Conservation (phyloP, 2,888 invertebrate genomes). For the Cryptus armator region DNA sequence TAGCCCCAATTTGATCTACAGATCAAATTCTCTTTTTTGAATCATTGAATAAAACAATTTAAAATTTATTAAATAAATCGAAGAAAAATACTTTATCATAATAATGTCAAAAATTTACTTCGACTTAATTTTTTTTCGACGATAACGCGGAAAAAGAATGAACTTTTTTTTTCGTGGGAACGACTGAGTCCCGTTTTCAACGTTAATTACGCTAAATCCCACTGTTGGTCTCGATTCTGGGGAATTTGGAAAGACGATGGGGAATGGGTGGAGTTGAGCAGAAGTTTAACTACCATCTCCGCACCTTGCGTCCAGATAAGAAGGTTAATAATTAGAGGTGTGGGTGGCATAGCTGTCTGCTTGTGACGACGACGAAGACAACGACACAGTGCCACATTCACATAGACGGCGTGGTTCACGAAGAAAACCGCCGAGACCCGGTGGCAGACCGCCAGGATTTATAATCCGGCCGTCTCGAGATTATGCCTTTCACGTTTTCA, state of each 20-base stretch:
- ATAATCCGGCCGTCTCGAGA: conserved; percentile 74
- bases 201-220: conserved; percentile 63
- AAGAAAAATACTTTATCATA: conserved; percentile 37
- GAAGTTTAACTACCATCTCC: conserved; percentile 39
- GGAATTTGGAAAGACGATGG: conserved; percentile 43
- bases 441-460: conserved; percentile 69
- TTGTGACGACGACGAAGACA: conserved; percentile 28
- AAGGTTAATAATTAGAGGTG: conserved; percentile 76
- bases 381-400: conserved; percentile 10
- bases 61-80: not conserved
- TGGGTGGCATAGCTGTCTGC: conserved; percentile 59
- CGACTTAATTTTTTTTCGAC: conserved; percentile 10
- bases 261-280: conserved; percentile 2
- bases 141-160: not conserved
- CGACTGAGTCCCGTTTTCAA: conserved; percentile 18
- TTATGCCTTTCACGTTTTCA: conserved; percentile 72
- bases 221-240: conserved; percentile 51
- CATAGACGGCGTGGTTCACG: conserved; percentile 3
- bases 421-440: conserved; percentile 46
- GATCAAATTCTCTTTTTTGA: not conserved
- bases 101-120: not conserved
- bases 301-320: conserved; percentile 68
- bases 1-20: too few relatives aligned
- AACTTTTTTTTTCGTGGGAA: not conserved
- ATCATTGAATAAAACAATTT: not conserved